Conservation (phyloP, 1,140 invertebrate genomes). For the Bombus polaris region DNA sequence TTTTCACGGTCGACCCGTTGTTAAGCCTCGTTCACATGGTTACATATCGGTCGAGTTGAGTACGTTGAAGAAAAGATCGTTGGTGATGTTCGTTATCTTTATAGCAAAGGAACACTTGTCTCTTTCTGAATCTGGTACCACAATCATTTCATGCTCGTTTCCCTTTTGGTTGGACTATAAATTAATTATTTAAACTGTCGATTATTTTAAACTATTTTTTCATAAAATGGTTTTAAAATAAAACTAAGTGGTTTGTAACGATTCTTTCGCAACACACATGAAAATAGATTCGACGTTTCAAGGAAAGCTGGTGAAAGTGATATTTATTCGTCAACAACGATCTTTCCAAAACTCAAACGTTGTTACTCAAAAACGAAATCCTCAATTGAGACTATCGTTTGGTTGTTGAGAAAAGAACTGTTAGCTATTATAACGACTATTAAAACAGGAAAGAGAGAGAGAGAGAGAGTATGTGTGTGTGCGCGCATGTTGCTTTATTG, state of each 20-base stretch:
- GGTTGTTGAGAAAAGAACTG: neutral
- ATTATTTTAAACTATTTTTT: too few relatives aligned
- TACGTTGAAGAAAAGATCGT: neutral
- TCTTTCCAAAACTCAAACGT: neutral
- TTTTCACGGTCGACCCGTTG: conserved; percentile 29
- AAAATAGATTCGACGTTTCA: neutral
- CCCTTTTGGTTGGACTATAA: too few relatives aligned
- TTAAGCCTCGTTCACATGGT: neutral
- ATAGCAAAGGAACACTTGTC: neutral
- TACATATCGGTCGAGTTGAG: neutral
- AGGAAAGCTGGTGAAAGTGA: neutral
- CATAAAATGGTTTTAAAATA: too few relatives aligned
- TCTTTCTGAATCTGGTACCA: neutral
- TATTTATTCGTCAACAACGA: neutral
- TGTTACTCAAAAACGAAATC: conserved; percentile 2
- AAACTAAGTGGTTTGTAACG: too few relatives aligned
- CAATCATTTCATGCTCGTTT: too few relatives aligned
- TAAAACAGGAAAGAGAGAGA: conserved; percentile 9
- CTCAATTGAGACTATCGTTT: conserved; percentile 1
- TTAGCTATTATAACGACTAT: conserved; percentile 29
- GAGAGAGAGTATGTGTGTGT: neutral
- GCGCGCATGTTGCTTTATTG: neutral
- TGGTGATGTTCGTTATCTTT: neutral
- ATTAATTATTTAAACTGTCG: too few relatives aligned
- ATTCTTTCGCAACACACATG: too few relatives aligned